These are phyloP conservation scores for Chymomyza procnemis DNA, from an alignment of 2,888 invertebrate species.

Conservation along the genomic window DNA sequence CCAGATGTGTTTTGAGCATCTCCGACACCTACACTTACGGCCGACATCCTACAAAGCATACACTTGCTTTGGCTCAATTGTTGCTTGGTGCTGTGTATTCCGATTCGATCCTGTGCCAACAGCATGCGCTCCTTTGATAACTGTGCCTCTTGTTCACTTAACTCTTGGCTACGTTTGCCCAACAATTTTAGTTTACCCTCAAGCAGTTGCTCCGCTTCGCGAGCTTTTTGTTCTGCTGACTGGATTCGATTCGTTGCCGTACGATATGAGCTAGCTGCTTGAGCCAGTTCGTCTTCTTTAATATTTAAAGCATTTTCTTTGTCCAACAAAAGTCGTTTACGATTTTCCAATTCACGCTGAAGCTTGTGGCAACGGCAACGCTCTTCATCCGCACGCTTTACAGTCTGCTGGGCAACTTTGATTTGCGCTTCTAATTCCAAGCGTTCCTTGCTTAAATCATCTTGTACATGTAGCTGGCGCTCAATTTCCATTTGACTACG, in stretches of 20 bases:
- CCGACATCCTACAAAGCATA: constrained; percentile 76
- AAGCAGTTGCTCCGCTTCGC: constrained; percentile 69
- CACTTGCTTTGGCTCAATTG: constrained; percentile 71
- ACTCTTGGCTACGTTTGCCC: constrained; percentile 68
- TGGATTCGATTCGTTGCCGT: constrained; percentile 69
- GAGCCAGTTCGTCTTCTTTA: constrained; percentile 75
- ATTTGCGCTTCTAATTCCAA: constrained; percentile 76
- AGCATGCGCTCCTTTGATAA: constrained; percentile 75
- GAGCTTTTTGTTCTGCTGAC: constrained; percentile 62
- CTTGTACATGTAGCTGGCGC: constrained; percentile 60
- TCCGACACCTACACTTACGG: constrained; percentile 65
- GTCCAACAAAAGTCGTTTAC: constrained; percentile 73
- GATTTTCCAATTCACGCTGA: constrained; percentile 75
- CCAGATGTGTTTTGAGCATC: constrained; percentile 14
- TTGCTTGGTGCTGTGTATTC: constrained; percentile 68
- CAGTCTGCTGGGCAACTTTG: constrained; percentile 77
- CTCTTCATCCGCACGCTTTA: constrained; percentile 75
- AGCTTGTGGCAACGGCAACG: constrained; percentile 74
- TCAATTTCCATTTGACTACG: constrained; percentile 72
- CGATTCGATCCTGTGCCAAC: constrained; percentile 75
- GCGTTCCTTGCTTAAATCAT: constrained; percentile 62
- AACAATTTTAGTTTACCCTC: constrained; percentile 72
- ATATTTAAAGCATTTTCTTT: constrained; percentile 69
- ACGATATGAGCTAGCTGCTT: constrained; percentile 66
- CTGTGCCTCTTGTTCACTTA: constrained; percentile 75